A percentile compares a stretch with the other conserved stretches of the same genome.
Evolutionary conservation across 1,140 invertebrate species (phyloP).

Genomic region (Aphidius gifuensis): DNA sequence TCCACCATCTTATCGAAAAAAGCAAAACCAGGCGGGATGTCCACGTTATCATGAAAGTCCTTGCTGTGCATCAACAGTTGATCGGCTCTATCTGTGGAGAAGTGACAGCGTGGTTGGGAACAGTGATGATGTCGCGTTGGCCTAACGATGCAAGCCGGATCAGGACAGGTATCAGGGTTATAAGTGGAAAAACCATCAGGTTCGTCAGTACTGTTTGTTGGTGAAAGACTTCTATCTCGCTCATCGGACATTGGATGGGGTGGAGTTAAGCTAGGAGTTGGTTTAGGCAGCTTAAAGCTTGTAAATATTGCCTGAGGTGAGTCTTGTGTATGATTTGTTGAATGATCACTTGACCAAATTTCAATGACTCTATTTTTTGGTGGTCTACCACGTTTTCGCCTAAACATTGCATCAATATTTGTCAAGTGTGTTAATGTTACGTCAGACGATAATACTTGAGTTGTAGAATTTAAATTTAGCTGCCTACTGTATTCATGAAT

Average conservation of each 20-base stretch:
- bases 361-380: slow-evolving; percentile 90
- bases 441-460: slow-evolving; percentile 59
- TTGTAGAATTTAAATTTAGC: slow-evolving; percentile 44
- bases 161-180: slow-evolving; percentile 62
- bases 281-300: slow-evolving; percentile 86
- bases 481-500: slow-evolving; percentile 70
- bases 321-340: slow-evolving; percentile 58
- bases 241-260: slow-evolving; percentile 53
- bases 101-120: slow-evolving; percentile 66
- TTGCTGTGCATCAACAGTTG: slow-evolving; percentile 70
- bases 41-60: slow-evolving; percentile 80
- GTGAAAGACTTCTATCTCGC: slow-evolving; percentile 47
- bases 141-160: slow-evolving; percentile 61
- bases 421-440: slow-evolving; percentile 67
- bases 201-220: slow-evolving; percentile 45
- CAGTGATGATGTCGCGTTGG: slow-evolving; percentile 70
- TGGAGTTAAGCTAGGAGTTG: slow-evolving; percentile 49
- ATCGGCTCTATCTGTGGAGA: slow-evolving; percentile 66
- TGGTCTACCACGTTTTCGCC: slow-evolving; percentile 83
- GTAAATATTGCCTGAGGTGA: slow-evolving; percentile 89
- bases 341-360: slow-evolving; percentile 73
- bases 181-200: slow-evolving; percentile 61
- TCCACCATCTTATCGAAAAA: slow-evolving; percentile 78
- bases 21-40: slow-evolving; percentile 77
- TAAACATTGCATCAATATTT: slow-evolving; percentile 83